Conservation (phyloP, 2,888 invertebrate genomes). For the Stenodema calcarata region DNA sequence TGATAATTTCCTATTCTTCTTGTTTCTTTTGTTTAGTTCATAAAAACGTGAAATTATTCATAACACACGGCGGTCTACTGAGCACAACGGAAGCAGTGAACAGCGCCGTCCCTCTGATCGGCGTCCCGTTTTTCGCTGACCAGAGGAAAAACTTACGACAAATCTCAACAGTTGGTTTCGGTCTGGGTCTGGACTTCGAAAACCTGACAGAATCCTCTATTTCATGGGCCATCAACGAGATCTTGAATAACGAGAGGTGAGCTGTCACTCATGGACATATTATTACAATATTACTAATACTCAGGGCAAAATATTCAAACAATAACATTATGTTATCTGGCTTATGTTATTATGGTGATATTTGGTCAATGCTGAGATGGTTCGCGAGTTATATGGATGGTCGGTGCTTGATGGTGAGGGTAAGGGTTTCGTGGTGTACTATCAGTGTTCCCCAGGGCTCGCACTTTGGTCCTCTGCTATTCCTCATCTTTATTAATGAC, state of each 20-base stretch:
- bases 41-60: slow-evolving; percentile 45
- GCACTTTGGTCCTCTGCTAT: no score
- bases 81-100: slow-evolving; percentile 45
- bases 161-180: slow-evolving; percentile 2
- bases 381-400: no score
- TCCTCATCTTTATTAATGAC: no score
- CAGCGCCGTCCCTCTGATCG: slow-evolving; percentile 45
- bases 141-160: slow-evolving; percentile 43
- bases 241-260: slow-evolving; percentile 45
- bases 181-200: slow-evolving; percentile 18
- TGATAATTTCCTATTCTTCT: no score
- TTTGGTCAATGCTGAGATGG: no score
- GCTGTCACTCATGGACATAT: not conserved
- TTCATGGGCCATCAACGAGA: slow-evolving; percentile 48
- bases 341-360: no score
- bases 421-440: no score
- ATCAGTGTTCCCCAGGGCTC: no score
- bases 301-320: no score
- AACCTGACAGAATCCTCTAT: slow-evolving; percentile 46
- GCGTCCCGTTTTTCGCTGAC: slow-evolving; percentile 51
- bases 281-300: no score
- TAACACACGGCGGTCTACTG: slow-evolving; percentile 49
- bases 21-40: slow-evolving; percentile 42
- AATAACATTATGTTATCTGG: no score
- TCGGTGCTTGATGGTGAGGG: no score